phyloP scores from a whole-genome alignment of 2,888 invertebrate species.

The Aethes cnicana region DNA sequence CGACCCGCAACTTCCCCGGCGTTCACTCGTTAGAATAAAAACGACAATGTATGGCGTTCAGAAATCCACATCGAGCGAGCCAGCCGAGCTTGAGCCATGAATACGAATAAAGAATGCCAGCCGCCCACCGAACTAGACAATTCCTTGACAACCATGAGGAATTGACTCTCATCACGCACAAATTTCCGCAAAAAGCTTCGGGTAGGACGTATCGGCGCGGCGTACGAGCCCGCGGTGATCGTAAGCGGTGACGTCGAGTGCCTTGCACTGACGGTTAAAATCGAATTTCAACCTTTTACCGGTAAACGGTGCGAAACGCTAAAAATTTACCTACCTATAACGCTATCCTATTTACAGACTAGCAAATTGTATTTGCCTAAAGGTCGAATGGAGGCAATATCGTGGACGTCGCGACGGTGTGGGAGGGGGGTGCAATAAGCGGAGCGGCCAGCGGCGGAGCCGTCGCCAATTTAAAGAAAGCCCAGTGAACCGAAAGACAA shows the following conservation, averaged over 20 bases:
- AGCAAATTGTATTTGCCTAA: slow-evolving; percentile 80
- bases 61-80: slow-evolving; percentile 50
- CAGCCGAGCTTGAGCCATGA: slow-evolving; percentile 57
- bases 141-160: slow-evolving; percentile 66
- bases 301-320: slow-evolving; percentile 58
- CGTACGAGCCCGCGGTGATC: slow-evolving; percentile 42
- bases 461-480: slow-evolving; percentile 84
- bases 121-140: slow-evolving; percentile 59
- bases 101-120: slow-evolving; percentile 67
- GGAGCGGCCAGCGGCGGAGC: slow-evolving; percentile 74
- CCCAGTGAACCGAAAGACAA: slow-evolving; percentile 83
- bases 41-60: slow-evolving; percentile 69
- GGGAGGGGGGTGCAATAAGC: slow-evolving; percentile 79
- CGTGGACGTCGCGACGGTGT: slow-evolving; percentile 76
- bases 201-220: slow-evolving; percentile 39
- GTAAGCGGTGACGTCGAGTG: slow-evolving; percentile 49
- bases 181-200: slow-evolving; percentile 51
- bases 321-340: slow-evolving; percentile 75
- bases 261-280: slow-evolving; percentile 56
- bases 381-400: slow-evolving; percentile 80
- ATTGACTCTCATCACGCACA: slow-evolving; percentile 75
- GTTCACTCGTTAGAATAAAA: slow-evolving; percentile 75
- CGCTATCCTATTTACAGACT: slow-evolving; percentile 75
- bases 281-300: slow-evolving; percentile 64
- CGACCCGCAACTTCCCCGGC: slow-evolving; percentile 76